Evolutionary conservation across 2,888 invertebrate genomes (phyloP).

Genomic region (Philonicus albiceps): DNA sequence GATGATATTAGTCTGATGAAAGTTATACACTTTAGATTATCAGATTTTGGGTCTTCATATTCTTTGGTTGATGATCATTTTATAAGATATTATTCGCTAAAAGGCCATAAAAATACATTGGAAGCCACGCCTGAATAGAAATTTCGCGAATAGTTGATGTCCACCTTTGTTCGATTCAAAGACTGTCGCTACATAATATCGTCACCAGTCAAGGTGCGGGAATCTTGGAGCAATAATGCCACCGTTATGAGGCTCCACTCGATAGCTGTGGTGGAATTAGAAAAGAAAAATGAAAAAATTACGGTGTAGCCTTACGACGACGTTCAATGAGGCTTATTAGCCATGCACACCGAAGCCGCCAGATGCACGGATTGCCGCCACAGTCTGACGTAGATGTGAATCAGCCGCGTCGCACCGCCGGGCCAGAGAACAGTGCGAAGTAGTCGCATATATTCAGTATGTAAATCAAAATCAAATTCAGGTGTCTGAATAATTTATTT

Average conservation of each 20-base stretch:
- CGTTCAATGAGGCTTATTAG: neutral
- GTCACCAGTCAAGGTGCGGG: neutral
- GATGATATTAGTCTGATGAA: neutral
- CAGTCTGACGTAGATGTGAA: slow-evolving; percentile 9
- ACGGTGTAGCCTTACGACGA: neutral
- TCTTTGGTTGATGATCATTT: neutral
- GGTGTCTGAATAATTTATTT: slow-evolving; percentile 30
- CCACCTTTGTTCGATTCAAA: neutral
- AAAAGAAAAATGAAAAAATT: neutral
- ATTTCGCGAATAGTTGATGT: neutral
- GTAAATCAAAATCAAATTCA: slow-evolving; percentile 34
- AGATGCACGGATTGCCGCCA: neutral
- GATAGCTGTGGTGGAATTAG: neutral
- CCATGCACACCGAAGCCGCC: neutral
- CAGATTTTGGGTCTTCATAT: neutral
- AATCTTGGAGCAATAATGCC: neutral
- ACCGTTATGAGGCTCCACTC: neutral
- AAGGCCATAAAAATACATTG: neutral
- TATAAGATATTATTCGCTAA: neutral
- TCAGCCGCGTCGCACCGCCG: neutral
- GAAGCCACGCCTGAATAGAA: neutral
- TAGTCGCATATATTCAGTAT: neutral
- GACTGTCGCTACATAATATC: neutral
- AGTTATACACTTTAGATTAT: neutral
- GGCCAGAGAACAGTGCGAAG: neutral